These are phyloP conservation scores for Cherax destructor DNA, from an alignment of 1,140 invertebrate species.

Conservation along the genomic window DNA sequence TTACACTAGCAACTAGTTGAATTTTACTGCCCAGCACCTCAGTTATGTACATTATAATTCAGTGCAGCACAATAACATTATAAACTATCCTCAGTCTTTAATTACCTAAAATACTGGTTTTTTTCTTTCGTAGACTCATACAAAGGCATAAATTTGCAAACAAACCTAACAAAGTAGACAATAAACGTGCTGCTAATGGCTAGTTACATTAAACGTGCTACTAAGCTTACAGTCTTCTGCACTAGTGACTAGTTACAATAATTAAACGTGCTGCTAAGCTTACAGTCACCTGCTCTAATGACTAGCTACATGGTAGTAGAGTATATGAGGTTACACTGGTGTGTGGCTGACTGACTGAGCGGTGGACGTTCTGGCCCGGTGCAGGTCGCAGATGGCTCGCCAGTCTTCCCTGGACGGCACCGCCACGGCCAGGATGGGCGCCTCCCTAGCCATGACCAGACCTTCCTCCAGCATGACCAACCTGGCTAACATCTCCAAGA, in stretches of 20 bases:
- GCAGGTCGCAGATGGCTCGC: constrained; percentile 73
- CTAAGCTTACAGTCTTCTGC: too few species aligned
- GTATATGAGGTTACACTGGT: not conserved
- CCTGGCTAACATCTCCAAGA: constrained; percentile 75
- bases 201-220: not conserved
- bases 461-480: constrained; percentile 78
- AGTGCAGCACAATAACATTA: too few species aligned
- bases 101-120: too few species aligned
- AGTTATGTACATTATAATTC: too few species aligned
- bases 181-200: not conserved
- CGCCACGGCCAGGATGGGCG: constrained; percentile 67
- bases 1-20: too few species aligned
- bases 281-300: not conserved
- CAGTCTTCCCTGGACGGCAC: constrained; percentile 76
- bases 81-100: too few species aligned
- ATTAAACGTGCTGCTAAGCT: too few species aligned
- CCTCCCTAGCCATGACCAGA: constrained; percentile 74
- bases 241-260: too few species aligned
- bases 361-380: constrained; percentile 28
- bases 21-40: too few species aligned
- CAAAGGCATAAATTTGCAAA: too few species aligned
- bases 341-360: constrained; percentile 7
- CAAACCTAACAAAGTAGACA: too few species aligned
- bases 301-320: not conserved
- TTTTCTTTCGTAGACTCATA: too few species aligned